phyloP scores from a whole-genome alignment of 2,113 vertebrate species.

The Pitta sordida region DNA sequence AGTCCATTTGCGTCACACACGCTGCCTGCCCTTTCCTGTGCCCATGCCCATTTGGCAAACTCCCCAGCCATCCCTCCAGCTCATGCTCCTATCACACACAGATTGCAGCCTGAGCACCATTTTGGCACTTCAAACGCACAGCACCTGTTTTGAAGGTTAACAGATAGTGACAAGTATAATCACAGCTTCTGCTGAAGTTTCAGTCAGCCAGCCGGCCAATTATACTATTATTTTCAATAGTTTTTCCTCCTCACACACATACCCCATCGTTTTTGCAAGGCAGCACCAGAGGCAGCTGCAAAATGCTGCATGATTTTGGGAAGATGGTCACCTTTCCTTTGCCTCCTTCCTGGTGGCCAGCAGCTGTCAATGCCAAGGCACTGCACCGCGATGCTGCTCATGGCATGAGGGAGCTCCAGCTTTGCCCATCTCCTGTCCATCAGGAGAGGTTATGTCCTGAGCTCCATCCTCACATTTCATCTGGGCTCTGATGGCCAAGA shows the following conservation, averaged over 20 bases:
- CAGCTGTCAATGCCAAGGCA: background rate
- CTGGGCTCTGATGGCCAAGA: background rate
- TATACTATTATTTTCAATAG: background rate
- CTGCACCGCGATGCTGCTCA: background rate
- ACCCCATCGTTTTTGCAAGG: background rate
- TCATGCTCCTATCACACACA: background rate
- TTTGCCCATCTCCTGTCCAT: background rate
- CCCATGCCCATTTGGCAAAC: slow-evolving; percentile 6
- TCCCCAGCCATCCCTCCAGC: background rate
- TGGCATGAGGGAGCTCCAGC: background rate
- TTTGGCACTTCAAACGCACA: background rate
- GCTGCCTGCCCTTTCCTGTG: background rate
- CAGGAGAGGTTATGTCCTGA: fast-evolving
- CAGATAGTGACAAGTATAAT: slow-evolving; percentile 40
- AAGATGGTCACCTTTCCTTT: background rate
- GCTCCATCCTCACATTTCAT: background rate
- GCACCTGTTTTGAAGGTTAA: slow-evolving; percentile 58
- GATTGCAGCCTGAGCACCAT: background rate
- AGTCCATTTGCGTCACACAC: background rate
- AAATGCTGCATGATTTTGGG: background rate
- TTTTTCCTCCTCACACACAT: background rate
- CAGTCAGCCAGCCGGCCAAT: background rate
- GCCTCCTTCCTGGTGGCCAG: background rate
- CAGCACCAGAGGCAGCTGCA: background rate
- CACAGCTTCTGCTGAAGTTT: slow-evolving; percentile 23